Conservation (phyloP, 1,140 invertebrate species). For the Metopolophium dirhodum region DNA sequence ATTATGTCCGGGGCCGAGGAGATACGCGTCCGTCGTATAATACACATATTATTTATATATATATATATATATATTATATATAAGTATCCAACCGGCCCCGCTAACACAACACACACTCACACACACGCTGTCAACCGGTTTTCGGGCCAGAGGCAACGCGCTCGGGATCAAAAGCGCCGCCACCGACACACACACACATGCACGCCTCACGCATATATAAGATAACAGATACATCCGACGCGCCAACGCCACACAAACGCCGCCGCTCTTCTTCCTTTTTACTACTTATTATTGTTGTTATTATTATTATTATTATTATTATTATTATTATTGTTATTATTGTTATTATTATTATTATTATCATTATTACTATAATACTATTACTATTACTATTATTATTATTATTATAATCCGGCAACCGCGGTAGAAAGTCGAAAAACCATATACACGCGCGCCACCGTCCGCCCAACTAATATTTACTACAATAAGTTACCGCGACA, state of each 20-base stretch:
- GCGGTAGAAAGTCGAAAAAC: slow-evolving; percentile 7
- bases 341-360: not conserved
- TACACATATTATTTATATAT: slow-evolving; percentile 8
- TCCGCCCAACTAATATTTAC: not conserved
- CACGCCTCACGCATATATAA: not conserved
- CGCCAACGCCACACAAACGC: slow-evolving; percentile 43
- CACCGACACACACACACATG: not conserved
- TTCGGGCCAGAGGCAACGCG: slow-evolving; percentile 55
- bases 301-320: not conserved
- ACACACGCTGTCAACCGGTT: slow-evolving; percentile 55
- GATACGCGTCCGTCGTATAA: slow-evolving; percentile 41
- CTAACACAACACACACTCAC: not conserved
- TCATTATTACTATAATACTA: not conserved
- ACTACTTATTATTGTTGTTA: slow-evolving; percentile 16
- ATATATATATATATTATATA: not conserved
- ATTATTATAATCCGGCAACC: not conserved
- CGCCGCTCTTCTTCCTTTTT: slow-evolving; percentile 46
- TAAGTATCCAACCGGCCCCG: slow-evolving; percentile 31
- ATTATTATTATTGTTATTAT: not conserved
- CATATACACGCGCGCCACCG: not conserved
- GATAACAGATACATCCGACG: slow-evolving; percentile 44
- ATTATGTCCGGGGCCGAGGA: slow-evolving; percentile 54
- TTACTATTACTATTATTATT: not conserved
- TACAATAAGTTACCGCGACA: not conserved
- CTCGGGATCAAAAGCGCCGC: slow-evolving; percentile 51